A percentile compares a stretch with the other conserved stretches of the same genome.
phyloP scores from a whole-genome alignment of 2,797 vertebrate genomes.

The Pangasius djambal region DNA sequence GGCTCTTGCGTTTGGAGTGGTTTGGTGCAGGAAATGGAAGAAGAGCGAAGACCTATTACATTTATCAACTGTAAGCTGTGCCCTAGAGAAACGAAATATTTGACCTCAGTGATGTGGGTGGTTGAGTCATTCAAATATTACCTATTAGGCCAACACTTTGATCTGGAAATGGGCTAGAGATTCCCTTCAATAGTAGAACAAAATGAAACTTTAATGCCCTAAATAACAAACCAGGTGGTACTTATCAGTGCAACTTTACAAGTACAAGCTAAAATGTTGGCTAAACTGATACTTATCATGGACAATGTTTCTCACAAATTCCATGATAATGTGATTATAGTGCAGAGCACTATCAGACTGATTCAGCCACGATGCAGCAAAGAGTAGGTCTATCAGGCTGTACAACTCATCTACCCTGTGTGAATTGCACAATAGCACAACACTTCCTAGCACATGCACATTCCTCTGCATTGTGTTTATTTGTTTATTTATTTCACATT shows the following conservation, averaged over 20 bases:
- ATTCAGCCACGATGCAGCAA: neutral
- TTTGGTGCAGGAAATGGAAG: neutral
- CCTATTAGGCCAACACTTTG: neutral
- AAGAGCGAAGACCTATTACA: neutral
- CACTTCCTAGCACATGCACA: neutral
- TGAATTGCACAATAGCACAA: neutral
- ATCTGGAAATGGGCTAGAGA: neutral
- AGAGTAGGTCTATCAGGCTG: neutral
- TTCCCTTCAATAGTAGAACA: neutral
- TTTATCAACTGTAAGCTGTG: neutral
- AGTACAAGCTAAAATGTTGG: neutral
- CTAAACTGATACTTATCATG: constrained; percentile 1
- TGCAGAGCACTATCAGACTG: neutral
- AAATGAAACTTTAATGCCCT: neutral
- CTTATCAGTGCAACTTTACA: neutral
- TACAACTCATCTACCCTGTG: neutral
- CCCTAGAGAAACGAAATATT: neutral
- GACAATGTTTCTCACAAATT: neutral
- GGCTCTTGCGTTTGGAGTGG: neutral
- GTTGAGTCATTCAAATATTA: neutral
- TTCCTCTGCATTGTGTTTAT: neutral
- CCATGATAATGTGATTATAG: neutral
- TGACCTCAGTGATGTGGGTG: neutral
- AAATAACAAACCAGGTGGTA: neutral
- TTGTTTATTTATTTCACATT: neutral